phyloP scores from a whole-genome alignment of 2,797 vertebrate species.

The Champsocephalus esox region DNA sequence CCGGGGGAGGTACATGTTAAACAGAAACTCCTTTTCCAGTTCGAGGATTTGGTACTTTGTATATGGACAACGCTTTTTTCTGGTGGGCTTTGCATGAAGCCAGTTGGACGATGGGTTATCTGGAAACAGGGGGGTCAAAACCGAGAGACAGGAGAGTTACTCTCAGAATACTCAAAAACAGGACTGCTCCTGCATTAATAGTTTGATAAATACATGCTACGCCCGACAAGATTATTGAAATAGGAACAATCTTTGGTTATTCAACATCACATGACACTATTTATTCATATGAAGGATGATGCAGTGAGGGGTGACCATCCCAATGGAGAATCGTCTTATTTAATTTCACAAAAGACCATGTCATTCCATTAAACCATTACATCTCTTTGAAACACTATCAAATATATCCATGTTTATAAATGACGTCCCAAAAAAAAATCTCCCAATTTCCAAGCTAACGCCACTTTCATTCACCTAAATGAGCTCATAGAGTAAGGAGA shows the following conservation, averaged over 20 bases:
- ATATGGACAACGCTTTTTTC: constrained; percentile 98
- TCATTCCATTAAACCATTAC: background rate
- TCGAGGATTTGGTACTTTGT: constrained; percentile 97
- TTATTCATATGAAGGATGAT: background rate
- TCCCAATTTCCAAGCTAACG: background rate
- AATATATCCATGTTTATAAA: background rate
- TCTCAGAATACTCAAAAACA: constrained; percentile 27
- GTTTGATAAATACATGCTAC: background rate
- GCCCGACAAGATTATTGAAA: background rate
- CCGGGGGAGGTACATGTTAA: constrained; percentile 99
- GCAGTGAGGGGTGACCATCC: background rate
- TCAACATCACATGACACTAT: background rate
- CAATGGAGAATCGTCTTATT: background rate
- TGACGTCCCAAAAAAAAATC: background rate
- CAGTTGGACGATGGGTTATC: constrained; percentile 97
- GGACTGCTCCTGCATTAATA: background rate
- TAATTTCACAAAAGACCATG: background rate
- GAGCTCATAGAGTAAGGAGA: background rate
- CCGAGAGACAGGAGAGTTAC: constrained; percentile 61
- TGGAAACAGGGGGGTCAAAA: constrained; percentile 75
- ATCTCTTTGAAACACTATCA: background rate
- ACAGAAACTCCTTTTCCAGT: constrained; percentile 98
- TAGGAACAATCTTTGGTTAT: background rate
- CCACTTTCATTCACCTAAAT: background rate
- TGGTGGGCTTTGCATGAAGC: constrained; percentile 96